Base-by-base conservation (phyloP, 2,113 vertebrate species). In the Seriola rivoliana region DNA sequence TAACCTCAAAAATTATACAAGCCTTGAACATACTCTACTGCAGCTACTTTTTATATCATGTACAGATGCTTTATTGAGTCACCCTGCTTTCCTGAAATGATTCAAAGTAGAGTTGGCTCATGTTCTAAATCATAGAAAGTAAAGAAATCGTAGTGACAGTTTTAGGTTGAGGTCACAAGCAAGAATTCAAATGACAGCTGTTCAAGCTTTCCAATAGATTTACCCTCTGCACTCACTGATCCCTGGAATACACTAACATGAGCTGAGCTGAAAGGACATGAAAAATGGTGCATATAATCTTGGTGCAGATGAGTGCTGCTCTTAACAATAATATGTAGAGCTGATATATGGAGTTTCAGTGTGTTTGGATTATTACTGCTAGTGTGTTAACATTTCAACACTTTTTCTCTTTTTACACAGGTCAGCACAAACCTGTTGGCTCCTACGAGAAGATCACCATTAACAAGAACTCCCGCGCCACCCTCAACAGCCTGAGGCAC, bases 381-480 rank as follows among this genome's bases (percentile, higher is more conserved):
- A 10, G 4, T 48, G 3, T 38, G 1, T 19, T 75, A 4, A n/a
- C 21, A 12, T 13, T 59, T 1, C 1, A 58, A 44, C 17, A 1
- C 13, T 0, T 46, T 4, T 80, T 60, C 38, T 70, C 0, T 78
- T 57, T 3, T 55, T 57, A 0, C 46, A 64, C 88, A 98, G 97
- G 97, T 81, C 97, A 97, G 86, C 93, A 96, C 64, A 98, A 98
- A 84, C 97, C 97, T 6, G 95, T 80, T 13, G 94, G 72, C 13
- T 95, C 95, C 3, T 97, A 96, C 0, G 95, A 96, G 81, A 96
- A 96, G 83, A 96, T 97, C 82, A 97, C 97, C 40, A 96, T 98
- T 92, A 97, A 98, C 92, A 98, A 98, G 95, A 97, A 97, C 16
- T 95, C 96, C 0, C 95, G 97, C 3, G 96, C 96, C 76, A 97